These are phyloP conservation scores for Hoplias malabaricus DNA, from an alignment of 2,113 vertebrate genomes.

Conservation along the genomic window DNA sequence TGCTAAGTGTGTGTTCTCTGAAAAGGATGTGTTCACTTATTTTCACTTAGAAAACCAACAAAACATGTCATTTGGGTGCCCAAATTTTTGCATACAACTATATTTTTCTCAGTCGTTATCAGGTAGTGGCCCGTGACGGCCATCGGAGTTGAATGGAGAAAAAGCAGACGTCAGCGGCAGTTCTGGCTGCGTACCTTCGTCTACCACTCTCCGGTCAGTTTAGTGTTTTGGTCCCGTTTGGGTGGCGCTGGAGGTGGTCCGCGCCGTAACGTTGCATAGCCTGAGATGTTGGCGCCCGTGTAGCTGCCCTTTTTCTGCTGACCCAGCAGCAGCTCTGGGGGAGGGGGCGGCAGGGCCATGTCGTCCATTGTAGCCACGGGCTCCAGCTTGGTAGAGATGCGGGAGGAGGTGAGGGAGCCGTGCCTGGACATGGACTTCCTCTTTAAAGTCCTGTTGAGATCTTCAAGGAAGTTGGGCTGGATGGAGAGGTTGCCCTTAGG, in stretches of 20 bases:
- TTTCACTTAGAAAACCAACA: too few relatives aligned
- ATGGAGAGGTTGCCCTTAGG: constrained; percentile 86
- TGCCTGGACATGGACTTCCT: constrained; percentile 95
- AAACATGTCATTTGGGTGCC: too few relatives aligned
- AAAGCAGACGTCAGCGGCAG: constrained; percentile 47
- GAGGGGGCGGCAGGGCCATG: constrained; percentile 92
- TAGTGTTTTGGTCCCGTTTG: constrained; percentile 97
- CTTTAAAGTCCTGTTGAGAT: constrained; percentile 96
- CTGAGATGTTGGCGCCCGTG: constrained; percentile 84
- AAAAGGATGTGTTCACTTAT: too few relatives aligned
- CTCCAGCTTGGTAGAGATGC: constrained; percentile 79
- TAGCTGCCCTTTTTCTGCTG: constrained; percentile 76
- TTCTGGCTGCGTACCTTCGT: constrained; percentile 18
- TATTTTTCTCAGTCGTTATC: constrained; percentile 37
- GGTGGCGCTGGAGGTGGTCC: constrained; percentile 91
- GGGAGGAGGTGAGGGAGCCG: constrained; percentile 84
- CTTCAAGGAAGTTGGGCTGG: constrained; percentile 94
- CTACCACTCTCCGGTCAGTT: constrained; percentile 95
- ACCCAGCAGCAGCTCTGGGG: constrained; percentile 87
- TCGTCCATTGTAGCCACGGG: constrained; percentile 94
- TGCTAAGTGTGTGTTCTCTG: too few relatives aligned
- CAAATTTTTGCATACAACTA: too few relatives aligned
- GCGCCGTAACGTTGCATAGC: constrained; percentile 95
- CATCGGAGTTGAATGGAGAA: constrained; percentile 50
- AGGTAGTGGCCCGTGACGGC: constrained; percentile 22